Evolutionary conservation across 1,140 invertebrate species (phyloP).

Genomic region (Teleogryllus occipitalis): DNA sequence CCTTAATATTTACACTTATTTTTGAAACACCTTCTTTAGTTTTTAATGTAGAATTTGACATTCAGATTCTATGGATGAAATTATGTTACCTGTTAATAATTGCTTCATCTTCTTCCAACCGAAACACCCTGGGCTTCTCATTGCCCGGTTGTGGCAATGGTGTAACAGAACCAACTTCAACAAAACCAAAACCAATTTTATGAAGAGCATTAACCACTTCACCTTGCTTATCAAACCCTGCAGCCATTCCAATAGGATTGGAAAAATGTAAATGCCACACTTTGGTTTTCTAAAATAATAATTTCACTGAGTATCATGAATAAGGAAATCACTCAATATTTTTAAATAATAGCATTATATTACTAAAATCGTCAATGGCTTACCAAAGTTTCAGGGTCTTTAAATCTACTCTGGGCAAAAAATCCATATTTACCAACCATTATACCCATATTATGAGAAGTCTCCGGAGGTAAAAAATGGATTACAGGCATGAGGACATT

Average conservation of each 20-base stretch:
- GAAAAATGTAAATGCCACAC: conserved; percentile 63
- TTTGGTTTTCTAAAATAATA: conserved; percentile 47
- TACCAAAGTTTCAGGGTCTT: conserved; percentile 56
- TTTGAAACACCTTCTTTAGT: too few relatives aligned
- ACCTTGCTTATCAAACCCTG: conserved; percentile 96
- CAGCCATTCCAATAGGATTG: conserved; percentile 92
- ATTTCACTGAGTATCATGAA: background rate
- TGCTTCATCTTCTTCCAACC: conserved; percentile 73
- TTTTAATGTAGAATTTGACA: too few relatives aligned
- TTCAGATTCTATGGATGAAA: too few relatives aligned
- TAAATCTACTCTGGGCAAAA: conserved; percentile 45
- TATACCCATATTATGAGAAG: conserved; percentile 68
- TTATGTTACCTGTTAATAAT: conserved; percentile 77
- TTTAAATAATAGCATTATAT: background rate
- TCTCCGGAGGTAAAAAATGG: conserved; percentile 62
- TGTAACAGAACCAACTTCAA: conserved; percentile 95
- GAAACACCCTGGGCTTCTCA: conserved; percentile 83
- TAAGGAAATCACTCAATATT: background rate
- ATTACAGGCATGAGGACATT: conserved; percentile 60
- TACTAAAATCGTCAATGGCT: conserved; percentile 24
- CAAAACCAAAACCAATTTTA: conserved; percentile 86
- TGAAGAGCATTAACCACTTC: conserved; percentile 77
- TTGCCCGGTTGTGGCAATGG: conserved; percentile 89
- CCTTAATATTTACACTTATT: too few relatives aligned
- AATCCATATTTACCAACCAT: conserved; percentile 64